Conservation (phyloP, 1,140 invertebrate species). For the Drosophila sucinea region DNA sequence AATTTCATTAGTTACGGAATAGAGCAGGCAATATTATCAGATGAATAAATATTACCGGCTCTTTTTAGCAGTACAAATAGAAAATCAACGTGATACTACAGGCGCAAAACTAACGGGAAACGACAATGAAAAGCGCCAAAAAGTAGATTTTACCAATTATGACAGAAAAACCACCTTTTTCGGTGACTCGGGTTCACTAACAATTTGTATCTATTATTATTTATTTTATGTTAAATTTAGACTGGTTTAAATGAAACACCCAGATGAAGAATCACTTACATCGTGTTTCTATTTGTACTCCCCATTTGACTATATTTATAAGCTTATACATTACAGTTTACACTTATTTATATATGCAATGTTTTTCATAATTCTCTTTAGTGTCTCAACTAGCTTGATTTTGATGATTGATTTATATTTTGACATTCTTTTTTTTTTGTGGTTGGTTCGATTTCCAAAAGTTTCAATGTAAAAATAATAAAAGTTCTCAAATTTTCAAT, state of each 20-base stretch:
- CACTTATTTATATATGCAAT: slow-evolving; percentile 42
- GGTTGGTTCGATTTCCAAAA: background rate
- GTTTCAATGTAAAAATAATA: slow-evolving; percentile 42
- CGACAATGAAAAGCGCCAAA: background rate
- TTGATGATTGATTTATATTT: background rate
- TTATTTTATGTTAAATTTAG: no score
- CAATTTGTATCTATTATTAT: no score
- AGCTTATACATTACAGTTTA: slow-evolving; percentile 5
- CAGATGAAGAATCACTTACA: background rate
- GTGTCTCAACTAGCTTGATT: slow-evolving; percentile 77
- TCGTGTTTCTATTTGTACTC: background rate
- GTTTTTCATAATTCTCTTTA: slow-evolving; percentile 44
- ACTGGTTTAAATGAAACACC: no score
- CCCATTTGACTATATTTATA: background rate
- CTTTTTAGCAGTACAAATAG: slow-evolving; percentile 1
- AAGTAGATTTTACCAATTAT: background rate
- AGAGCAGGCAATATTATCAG: slow-evolving; percentile 23
- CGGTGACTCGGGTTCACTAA: no score
- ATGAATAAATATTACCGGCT: slow-evolving; percentile 15
- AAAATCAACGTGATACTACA: background rate
- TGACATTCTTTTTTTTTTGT: background rate
- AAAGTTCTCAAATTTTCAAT: slow-evolving; percentile 38
- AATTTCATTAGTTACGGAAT: background rate
- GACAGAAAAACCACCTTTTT: background rate
- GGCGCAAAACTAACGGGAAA: background rate